A percentile compares a stretch with the other conserved stretches of the same genome.
These are phyloP conservation scores for Zoanthus sansibaricus DNA, from an alignment of 92 coral and sea anemone species.

Conservation along the genomic window DNA sequence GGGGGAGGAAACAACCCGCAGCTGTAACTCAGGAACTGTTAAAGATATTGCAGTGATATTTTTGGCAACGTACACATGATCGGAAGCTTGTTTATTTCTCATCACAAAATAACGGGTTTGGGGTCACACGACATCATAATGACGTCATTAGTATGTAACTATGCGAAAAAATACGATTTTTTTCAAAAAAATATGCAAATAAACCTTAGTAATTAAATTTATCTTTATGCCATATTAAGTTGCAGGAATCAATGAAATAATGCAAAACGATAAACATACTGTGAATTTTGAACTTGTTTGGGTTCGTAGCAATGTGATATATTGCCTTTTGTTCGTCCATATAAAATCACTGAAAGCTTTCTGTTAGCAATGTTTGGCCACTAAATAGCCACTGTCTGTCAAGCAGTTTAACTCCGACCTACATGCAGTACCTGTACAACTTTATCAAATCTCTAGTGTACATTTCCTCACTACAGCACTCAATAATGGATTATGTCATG, in stretches of 20 bases:
- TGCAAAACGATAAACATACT: constrained; percentile 7
- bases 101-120: neutral
- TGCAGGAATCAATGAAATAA: constrained; percentile 6
- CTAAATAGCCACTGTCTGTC: too few species aligned
- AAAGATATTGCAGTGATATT: neutral
- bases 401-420: too few species aligned
- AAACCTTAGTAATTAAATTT: neutral
- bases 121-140: neutral
- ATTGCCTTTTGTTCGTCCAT: too few species aligned
- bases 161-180: neutral
- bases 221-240: constrained; percentile 9
- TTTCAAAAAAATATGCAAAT: neutral
- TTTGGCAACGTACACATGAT: neutral
- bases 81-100: neutral
- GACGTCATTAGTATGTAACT: neutral
- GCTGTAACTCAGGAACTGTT: too few species aligned
- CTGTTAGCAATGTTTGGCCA: too few species aligned
- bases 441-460: neutral
- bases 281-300: neutral
- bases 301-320: constrained; percentile 1
- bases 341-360: too few species aligned
- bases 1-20: too few species aligned
- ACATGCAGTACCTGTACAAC: neutral
- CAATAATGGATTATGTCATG: constrained; percentile 14
- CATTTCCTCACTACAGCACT: neutral